Percentiles rank a stretch among this genome's conserved stretches.
Evolutionary conservation across 2,113 vertebrate species (phyloP).

Genomic region (Hippocampus mohnikei): DNA sequence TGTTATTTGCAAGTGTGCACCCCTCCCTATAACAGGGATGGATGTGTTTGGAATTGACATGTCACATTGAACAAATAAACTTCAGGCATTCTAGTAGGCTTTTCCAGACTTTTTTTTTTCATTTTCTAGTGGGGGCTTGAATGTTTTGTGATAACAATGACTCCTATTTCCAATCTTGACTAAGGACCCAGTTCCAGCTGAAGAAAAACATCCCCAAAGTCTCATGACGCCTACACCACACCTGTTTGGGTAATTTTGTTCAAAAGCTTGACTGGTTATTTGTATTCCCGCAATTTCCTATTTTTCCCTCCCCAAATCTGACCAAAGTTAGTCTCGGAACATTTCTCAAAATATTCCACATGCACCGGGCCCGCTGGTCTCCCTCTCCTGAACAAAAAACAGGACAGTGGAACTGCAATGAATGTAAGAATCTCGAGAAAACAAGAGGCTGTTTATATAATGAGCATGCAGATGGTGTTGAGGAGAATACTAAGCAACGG

Average conservation of each 20-base stretch:
- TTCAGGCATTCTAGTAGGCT: too few relatives aligned
- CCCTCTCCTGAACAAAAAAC: constrained; percentile 5
- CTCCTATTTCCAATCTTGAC: background rate
- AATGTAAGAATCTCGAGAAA: constrained; percentile 69
- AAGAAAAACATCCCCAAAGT: background rate
- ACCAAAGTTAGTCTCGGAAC: constrained; percentile 52
- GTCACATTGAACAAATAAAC: background rate
- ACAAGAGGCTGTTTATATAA: constrained; percentile 67
- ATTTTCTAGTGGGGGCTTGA: background rate
- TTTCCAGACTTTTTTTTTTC: background rate
- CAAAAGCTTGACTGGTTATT: background rate
- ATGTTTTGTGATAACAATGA: background rate
- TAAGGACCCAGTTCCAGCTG: background rate
- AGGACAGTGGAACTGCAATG: constrained; percentile 45
- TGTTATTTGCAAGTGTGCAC: too few relatives aligned
- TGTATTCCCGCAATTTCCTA: background rate
- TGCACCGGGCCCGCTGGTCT: constrained; percentile 25
- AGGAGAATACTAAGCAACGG: constrained; percentile 74
- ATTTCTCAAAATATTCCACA: constrained; percentile 38
- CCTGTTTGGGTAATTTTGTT: background rate
- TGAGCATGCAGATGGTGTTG: constrained; percentile 66
- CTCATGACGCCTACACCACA: background rate
- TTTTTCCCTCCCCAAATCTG: background rate
- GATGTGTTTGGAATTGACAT: too few relatives aligned
- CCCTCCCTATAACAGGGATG: too few relatives aligned